These are phyloP conservation scores for Cherax quadricarinatus DNA, from an alignment of 1,140 invertebrate genomes.

Conservation along the genomic window DNA sequence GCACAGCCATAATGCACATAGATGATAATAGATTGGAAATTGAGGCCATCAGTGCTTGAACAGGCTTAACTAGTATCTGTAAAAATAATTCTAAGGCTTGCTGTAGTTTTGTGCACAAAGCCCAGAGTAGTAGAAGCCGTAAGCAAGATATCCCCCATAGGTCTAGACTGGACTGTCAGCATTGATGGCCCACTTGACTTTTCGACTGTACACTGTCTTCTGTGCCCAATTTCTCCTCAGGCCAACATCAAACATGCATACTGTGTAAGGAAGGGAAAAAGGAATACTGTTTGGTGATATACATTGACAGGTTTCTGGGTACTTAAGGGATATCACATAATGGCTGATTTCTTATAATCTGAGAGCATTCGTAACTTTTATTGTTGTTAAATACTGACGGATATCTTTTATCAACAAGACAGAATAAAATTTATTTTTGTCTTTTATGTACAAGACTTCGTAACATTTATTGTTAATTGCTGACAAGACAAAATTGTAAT, in stretches of 20 bases:
- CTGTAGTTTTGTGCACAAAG: constrained; percentile 44
- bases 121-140: constrained; percentile 15
- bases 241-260: constrained; percentile 68
- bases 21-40: constrained; percentile 61
- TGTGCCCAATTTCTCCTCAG: constrained; percentile 69
- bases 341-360: not conserved
- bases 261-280: constrained; percentile 67
- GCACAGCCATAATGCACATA: constrained; percentile 68
- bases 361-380: not conserved
- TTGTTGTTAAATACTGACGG: no score
- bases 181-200: constrained; percentile 57
- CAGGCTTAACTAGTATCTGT: constrained; percentile 56
- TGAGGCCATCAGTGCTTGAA: constrained; percentile 64
- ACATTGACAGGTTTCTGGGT: constrained; percentile 52
- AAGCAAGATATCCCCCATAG: constrained; percentile 15
- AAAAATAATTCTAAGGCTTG: constrained; percentile 33
- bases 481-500: not conserved
- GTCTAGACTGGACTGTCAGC: constrained; percentile 56
- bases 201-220: constrained; percentile 66
- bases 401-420: not conserved
- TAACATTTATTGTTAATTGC: no score
- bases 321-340: constrained; percentile 18
- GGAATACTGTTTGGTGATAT: constrained; percentile 41
- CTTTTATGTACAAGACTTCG: not conserved
- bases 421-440: not conserved